Evolutionary conservation across 2,888 invertebrate species (phyloP).

Genomic region (Tetragnatha montana): DNA sequence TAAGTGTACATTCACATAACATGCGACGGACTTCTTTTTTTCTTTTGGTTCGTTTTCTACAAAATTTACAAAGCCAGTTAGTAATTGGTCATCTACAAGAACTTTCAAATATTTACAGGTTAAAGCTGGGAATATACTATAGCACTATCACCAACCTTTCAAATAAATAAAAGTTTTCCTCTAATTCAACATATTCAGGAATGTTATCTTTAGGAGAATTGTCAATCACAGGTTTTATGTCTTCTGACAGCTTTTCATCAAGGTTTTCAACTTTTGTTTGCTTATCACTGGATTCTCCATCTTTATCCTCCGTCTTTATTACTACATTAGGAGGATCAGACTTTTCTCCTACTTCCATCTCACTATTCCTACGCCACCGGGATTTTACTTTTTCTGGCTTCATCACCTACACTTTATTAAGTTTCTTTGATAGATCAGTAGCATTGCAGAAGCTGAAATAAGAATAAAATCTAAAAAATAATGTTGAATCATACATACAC

Average conservation of each 20-base stretch:
- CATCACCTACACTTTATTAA: constrained; percentile 34
- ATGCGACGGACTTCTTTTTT: constrained; percentile 94
- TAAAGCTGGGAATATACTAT: constrained; percentile 64
- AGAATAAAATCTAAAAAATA: neutral
- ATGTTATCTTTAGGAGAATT: constrained; percentile 13
- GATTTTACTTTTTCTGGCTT: constrained; percentile 88
- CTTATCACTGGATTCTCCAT: constrained; percentile 6
- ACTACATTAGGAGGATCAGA: constrained; percentile 5
- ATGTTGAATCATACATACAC: neutral
- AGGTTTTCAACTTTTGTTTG: neutral
- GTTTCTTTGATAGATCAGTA: neutral
- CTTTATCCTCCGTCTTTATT: constrained; percentile 7
- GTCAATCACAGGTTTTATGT: neutral
- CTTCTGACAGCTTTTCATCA: neutral
- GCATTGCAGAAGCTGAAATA: neutral
- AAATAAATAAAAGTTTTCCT: constrained; percentile 89
- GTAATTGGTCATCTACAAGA: neutral
- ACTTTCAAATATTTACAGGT: neutral
- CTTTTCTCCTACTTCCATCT: constrained; percentile 79
- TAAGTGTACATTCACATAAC: constrained; percentile 95
- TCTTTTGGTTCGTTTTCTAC: constrained; percentile 79
- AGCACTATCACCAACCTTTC: constrained; percentile 80
- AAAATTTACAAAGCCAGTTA: neutral
- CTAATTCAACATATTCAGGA: constrained; percentile 87
- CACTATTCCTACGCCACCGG: constrained; percentile 85